Evolutionary conservation across 2,888 invertebrate species (phyloP).

Genomic region (Fragum whitleyi): DNA sequence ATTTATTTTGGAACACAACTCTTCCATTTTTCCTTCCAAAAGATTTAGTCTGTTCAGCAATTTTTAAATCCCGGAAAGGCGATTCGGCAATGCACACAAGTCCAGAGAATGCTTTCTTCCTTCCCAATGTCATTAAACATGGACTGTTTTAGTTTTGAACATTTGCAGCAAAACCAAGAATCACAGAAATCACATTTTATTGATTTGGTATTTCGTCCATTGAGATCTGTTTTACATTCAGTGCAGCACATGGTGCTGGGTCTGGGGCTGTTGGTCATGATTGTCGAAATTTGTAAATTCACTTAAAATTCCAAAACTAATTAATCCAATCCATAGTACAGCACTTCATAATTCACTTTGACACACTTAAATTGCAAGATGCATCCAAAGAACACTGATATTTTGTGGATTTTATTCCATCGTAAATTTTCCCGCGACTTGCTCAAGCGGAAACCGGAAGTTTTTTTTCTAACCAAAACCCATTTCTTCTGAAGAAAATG

Average conservation of each 20-base stretch:
- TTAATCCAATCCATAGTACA: too few relatives aligned
- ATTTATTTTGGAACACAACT: too few relatives aligned
- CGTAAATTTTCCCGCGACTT: conserved; percentile 9
- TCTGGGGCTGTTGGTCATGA: not conserved
- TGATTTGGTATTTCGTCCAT: not conserved
- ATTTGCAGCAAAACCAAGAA: conserved; percentile 7
- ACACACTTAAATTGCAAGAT: not conserved
- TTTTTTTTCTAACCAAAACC: too few relatives aligned
- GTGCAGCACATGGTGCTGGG: not conserved
- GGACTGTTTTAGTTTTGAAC: conserved; percentile 18
- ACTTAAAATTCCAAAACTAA: too few relatives aligned
- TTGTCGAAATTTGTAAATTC: too few relatives aligned
- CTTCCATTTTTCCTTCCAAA: too few relatives aligned
- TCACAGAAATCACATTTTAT: conserved; percentile 16
- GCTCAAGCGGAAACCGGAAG: not conserved
- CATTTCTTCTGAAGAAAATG: too few relatives aligned
- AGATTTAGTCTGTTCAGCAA: too few relatives aligned
- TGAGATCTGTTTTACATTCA: not conserved
- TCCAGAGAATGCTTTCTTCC: conserved; percentile 2
- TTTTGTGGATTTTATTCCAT: not conserved
- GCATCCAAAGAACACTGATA: conserved; percentile 4
- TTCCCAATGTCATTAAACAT: too few relatives aligned
- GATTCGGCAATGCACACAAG: not conserved
- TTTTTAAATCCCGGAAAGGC: not conserved
- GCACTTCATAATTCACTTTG: too few relatives aligned